A percentile compares a stretch with the other conserved stretches of the same genome.
Conservation (phyloP, 1,140 invertebrate species). For the Plectus sambesii region DNA sequence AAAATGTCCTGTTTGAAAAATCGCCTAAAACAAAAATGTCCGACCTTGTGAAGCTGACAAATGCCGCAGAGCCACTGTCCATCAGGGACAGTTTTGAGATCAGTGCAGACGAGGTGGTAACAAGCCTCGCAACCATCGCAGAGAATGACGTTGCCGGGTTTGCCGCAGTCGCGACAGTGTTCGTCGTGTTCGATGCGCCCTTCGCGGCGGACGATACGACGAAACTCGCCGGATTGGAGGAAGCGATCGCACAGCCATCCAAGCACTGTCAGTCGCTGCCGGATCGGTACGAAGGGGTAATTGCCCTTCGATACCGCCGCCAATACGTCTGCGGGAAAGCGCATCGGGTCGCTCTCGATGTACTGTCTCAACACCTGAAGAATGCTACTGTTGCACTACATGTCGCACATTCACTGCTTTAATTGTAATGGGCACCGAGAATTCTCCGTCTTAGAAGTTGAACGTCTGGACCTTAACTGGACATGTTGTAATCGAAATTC, state of each 20-base stretch:
- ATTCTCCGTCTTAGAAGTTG: too few relatives aligned
- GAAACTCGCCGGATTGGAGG: constrained; percentile 20
- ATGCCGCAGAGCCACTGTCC: constrained; percentile 22
- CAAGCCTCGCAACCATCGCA: constrained; percentile 33
- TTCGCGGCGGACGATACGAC: constrained; percentile 17
- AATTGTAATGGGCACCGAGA: too few relatives aligned
- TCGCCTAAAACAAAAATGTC: too few relatives aligned
- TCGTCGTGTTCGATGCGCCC: constrained; percentile 57
- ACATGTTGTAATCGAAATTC: too few relatives aligned
- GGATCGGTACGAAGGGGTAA: constrained; percentile 29
- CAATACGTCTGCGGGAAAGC: constrained; percentile 23
- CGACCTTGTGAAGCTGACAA: constrained; percentile 18
- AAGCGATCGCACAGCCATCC: constrained; percentile 31
- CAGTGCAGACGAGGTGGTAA: constrained; percentile 25
- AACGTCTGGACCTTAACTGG: too few relatives aligned
- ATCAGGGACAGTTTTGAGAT: constrained; percentile 15
- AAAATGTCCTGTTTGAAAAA: too few relatives aligned
- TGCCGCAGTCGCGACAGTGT: constrained; percentile 81
- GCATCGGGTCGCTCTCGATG: constrained; percentile 25
- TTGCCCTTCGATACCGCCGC: constrained; percentile 13
- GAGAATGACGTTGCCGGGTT: constrained; percentile 24
- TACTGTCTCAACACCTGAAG: constrained; percentile 29
- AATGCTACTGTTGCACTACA: background rate
- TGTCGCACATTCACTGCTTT: constrained; percentile 12
- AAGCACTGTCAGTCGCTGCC: constrained; percentile 25